Conservation (phyloP, 2,888 invertebrate species). For the Scaptodrosophila latifasciaeformis region DNA sequence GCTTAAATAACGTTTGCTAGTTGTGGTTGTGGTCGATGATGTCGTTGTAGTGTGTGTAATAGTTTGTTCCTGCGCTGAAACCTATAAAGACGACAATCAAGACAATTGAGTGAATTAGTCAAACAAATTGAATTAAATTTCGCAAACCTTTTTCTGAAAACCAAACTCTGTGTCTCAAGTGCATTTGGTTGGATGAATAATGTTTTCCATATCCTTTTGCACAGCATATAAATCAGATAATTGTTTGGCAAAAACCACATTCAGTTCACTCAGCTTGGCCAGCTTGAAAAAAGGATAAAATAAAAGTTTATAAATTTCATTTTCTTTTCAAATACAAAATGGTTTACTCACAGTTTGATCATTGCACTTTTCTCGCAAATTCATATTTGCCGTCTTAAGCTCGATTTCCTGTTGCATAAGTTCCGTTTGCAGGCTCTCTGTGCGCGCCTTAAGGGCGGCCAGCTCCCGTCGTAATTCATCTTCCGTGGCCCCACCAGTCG, state of each 20-base stretch:
- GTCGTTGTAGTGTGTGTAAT: slow-evolving; percentile 59
- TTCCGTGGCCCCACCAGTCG: slow-evolving; percentile 80
- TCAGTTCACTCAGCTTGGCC: slow-evolving; percentile 72
- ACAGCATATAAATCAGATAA: slow-evolving; percentile 72
- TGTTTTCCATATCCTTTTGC: slow-evolving; percentile 75
- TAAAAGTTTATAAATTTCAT: background rate
- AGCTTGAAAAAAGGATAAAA: slow-evolving; percentile 51
- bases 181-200: slow-evolving; percentile 73
- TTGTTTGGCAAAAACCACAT: slow-evolving; percentile 72
- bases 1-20: slow-evolving; percentile 63
- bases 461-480: slow-evolving; percentile 86
- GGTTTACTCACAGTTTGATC: slow-evolving; percentile 82
- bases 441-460: slow-evolving; percentile 84
- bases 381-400: slow-evolving; percentile 78
- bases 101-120: background rate
- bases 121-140: background rate
- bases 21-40: slow-evolving; percentile 47
- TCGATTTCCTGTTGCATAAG: slow-evolving; percentile 89
- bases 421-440: slow-evolving; percentile 88
- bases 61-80: slow-evolving; percentile 69
- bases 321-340: background rate
- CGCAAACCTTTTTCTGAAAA: slow-evolving; percentile 66
- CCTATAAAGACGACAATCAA: slow-evolving; percentile 32
- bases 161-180: slow-evolving; percentile 74
- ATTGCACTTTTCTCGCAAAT: slow-evolving; percentile 77